These are phyloP conservation scores for Rotaria magnacalcarata DNA, from an alignment of 2,888 invertebrate species.

Conservation along the genomic window DNA sequence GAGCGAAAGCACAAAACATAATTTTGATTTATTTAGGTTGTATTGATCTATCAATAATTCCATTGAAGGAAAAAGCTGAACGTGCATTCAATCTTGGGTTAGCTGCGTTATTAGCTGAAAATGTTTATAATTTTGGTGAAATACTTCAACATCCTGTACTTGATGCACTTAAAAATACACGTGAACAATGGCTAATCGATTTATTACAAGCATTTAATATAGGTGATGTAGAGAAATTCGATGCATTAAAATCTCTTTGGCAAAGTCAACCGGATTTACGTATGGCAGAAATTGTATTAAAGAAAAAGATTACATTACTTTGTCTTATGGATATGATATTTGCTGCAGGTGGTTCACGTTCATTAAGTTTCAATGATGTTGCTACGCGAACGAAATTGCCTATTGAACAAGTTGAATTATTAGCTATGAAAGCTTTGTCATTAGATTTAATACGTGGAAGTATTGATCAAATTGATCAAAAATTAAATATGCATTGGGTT, in stretches of 20 bases:
- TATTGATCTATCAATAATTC: conserved; percentile 44
- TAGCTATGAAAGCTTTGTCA: conserved; percentile 95
- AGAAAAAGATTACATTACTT: conserved; percentile 86
- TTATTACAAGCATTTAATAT: conserved; percentile 65
- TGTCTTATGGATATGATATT: conserved; percentile 78
- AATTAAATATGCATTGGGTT: conserved; percentile 77
- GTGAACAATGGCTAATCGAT: conserved; percentile 73
- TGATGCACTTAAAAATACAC: conserved; percentile 73
- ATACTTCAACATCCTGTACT: conserved; percentile 85
- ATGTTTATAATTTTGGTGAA: conserved; percentile 93
- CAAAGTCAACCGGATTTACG: conserved; percentile 72
- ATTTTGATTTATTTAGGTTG: background rate
- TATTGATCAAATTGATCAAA: conserved; percentile 78
- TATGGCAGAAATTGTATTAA: conserved; percentile 73
- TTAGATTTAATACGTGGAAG: conserved; percentile 86
- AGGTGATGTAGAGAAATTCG: conserved; percentile 66
- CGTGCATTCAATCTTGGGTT: conserved; percentile 83
- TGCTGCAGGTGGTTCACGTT: conserved; percentile 39
- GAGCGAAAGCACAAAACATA: too few species aligned
- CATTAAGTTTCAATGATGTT: conserved; percentile 43
- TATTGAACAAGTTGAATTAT: conserved; percentile 76
- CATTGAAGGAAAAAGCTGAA: conserved; percentile 54
- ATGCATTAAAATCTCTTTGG: conserved; percentile 70
- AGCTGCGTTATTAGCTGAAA: conserved; percentile 86
- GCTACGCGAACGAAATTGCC: conserved; percentile 38